Percentiles rank a stretch among this genome's conserved stretches.
Conservation (phyloP, 1,140 invertebrate genomes). For the Grapholita molesta region DNA sequence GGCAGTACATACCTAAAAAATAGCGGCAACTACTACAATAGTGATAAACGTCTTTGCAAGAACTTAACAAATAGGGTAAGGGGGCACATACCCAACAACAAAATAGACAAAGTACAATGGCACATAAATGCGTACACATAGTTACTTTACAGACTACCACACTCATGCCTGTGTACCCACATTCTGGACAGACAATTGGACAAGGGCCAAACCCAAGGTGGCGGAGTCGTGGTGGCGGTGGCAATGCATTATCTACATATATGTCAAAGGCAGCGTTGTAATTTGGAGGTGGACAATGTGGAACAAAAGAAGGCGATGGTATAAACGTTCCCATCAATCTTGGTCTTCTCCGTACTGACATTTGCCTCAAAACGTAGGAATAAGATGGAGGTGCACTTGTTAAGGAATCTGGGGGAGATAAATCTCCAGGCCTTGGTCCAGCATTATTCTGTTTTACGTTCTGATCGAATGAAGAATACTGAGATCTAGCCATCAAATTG, state of each 20-base stretch:
- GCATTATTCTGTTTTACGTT: neutral
- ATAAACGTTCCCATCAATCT: conserved; percentile 67
- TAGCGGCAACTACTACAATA: conserved; percentile 65
- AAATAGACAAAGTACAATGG: conserved; percentile 54
- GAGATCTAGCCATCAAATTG: conserved; percentile 8
- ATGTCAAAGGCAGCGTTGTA: conserved; percentile 68
- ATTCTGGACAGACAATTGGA: conserved; percentile 57
- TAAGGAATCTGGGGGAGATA: conserved; percentile 60
- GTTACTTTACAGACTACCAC: conserved; percentile 53
- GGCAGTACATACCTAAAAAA: conserved; percentile 63
- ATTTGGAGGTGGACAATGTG: conserved; percentile 62
- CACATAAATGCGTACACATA: conserved; percentile 64
- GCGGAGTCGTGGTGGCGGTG: conserved; percentile 44
- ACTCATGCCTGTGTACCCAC: conserved; percentile 60
- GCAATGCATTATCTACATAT: conserved; percentile 54
- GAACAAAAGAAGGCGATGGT: conserved; percentile 63
- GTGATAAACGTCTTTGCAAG: conserved; percentile 71
- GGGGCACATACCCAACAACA: conserved; percentile 70
- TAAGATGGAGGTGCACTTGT: conserved; percentile 67
- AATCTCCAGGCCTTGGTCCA: conserved; percentile 26
- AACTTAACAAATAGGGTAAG: conserved; percentile 59
- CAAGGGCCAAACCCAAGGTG: conserved; percentile 58
- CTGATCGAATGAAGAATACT: neutral
- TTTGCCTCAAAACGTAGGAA: conserved; percentile 67
- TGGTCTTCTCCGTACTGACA: conserved; percentile 49